Evolutionary conservation across 2,797 vertebrate genomes (phyloP).

Genomic region (Yasuhikotakia modesta): DNA sequence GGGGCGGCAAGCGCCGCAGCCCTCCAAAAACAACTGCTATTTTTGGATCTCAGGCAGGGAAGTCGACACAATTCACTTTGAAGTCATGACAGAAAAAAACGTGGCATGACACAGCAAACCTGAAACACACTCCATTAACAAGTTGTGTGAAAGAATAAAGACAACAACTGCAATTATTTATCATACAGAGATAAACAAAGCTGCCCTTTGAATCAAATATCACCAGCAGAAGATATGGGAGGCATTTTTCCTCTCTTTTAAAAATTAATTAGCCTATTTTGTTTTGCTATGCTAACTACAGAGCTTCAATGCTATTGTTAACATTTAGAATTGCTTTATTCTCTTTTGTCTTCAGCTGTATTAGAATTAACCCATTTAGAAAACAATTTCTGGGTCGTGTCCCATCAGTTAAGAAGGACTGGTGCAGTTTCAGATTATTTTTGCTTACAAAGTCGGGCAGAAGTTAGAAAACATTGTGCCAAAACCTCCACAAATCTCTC

Average conservation of each 20-base stretch:
- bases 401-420: background rate
- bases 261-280: background rate
- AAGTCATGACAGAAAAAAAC: conserved; percentile 7
- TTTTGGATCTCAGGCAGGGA: conserved; percentile 61
- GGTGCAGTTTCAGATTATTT: background rate
- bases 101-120: conserved; percentile 5
- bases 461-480: background rate
- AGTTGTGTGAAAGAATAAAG: background rate
- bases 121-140: background rate
- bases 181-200: too few species aligned
- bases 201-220: too few species aligned
- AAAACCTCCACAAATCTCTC: conserved; percentile 41
- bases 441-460: conserved; percentile 29
- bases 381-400: background rate
- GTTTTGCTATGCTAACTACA: background rate
- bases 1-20: conserved; percentile 59
- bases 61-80: conserved; percentile 61
- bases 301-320: background rate
- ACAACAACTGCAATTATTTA: too few species aligned
- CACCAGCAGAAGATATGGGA: background rate
- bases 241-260: background rate
- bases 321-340: background rate
- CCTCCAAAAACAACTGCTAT: conserved; percentile 58
- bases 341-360: background rate
- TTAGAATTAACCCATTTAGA: background rate